Evolutionary conservation across 2,888 invertebrate species (phyloP), one percentile per base, ranked within the genome.

Genomic region (Epicampocera succincta): DNA sequence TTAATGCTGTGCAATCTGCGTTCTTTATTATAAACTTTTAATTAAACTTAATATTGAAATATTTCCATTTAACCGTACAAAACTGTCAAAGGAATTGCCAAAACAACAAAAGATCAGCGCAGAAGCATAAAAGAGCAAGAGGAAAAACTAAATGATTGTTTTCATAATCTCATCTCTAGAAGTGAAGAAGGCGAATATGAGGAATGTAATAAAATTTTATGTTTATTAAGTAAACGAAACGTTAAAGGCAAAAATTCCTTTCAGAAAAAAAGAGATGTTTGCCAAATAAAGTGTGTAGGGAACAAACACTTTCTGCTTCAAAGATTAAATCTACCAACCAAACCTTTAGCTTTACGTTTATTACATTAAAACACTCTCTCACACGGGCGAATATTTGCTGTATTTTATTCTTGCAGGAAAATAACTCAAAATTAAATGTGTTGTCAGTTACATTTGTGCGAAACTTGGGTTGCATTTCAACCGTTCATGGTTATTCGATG

Each of bases 41-140:
- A 76, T 76, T 80, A 80, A 80, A 72, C 29, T 60, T 38, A 60
- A 80, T 63, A 76, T 80, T 80, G 54, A 69, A 73, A 77, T 81
- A 68, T 54, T 38, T 63, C 52, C 61, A 50, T n/a, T 40, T 6
- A 66, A 66, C 66, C 58, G 66, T 78, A n/a, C 52, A 58, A 65
- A 66, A 73, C 50, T 73, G 68, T 81, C 81, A 77, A 81, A 81
- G 76, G 76, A 77, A 73, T 73, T 68, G 54, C 40, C 19, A 29
- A 48, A 56, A 50, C 21, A 29, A 44, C 21, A 42, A 29, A 74
- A 58, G 4, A 5, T 2, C 29, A 71, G 15, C n/a, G n/a, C 29
- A 58, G 60, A 44, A 6, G 8, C 8, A 29, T 52, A 68, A 60
- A 44, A 44, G n/a, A 46, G 17, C 17, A 3, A 17, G 17, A 29